Evolutionary conservation across 2,888 invertebrate species (phyloP).

Genomic region (Oscheius onirici): DNA sequence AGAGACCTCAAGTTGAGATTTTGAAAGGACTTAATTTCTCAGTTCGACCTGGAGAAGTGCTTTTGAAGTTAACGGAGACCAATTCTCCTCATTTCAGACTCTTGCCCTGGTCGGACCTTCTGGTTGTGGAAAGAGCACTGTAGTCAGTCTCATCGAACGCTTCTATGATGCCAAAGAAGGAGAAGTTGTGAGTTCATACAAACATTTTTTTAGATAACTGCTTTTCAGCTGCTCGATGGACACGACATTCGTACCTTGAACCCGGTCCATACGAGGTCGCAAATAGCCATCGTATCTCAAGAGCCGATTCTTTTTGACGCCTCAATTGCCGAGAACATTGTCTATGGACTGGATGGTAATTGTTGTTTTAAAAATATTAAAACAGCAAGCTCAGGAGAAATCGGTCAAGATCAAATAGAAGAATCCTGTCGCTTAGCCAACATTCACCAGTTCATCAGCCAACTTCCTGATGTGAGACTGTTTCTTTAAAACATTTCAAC

Average conservation of each 20-base stretch:
- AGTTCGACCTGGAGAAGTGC: conserved; percentile 32
- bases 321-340: conserved; percentile 69
- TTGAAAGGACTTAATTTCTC: conserved; percentile 48
- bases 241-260: conserved; percentile 65
- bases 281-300: conserved; percentile 89
- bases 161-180: conserved; percentile 84
- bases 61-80: conserved; percentile 72
- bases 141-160: conserved; percentile 78
- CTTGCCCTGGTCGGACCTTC: conserved; percentile 70
- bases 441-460: conserved; percentile 73
- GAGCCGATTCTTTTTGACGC: conserved; percentile 80
- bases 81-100: conserved; percentile 25
- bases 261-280: conserved; percentile 79
- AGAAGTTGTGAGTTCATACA: conserved; percentile 74
- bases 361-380: conserved; percentile 34
- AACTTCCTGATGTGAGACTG: conserved; percentile 69
- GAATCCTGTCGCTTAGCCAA: conserved; percentile 73
- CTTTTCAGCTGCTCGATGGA: conserved; percentile 67
- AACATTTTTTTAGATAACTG: not conserved
- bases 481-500: not conserved
- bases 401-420: conserved; percentile 30
- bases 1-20: conserved; percentile 64
- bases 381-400: conserved; percentile 32
- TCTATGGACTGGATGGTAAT: conserved; percentile 63
- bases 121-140: conserved; percentile 74